Conservation (phyloP, 1,140 invertebrate genomes). For the Reticulitermes speratus region DNA sequence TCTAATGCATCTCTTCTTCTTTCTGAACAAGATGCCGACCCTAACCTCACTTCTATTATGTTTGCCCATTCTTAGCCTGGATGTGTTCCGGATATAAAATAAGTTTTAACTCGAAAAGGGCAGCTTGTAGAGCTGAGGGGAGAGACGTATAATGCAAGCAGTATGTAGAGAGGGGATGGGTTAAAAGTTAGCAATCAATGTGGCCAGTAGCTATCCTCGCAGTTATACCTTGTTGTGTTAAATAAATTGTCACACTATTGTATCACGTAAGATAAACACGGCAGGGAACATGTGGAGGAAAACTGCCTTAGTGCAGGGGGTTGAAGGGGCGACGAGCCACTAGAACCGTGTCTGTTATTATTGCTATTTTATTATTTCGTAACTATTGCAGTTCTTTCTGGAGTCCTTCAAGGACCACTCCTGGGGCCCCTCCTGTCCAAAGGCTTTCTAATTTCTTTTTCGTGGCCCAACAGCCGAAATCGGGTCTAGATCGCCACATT, state of each 20-base stretch:
- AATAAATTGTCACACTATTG: background rate
- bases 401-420: no score
- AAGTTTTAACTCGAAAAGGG: constrained; percentile 8
- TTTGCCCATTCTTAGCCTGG: background rate
- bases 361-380: no score
- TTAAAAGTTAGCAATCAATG: background rate
- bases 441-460: no score
- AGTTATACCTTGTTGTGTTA: background rate
- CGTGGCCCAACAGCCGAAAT: no score
- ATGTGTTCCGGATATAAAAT: constrained; percentile 19
- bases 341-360: no score
- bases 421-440: no score
- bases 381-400: no score
- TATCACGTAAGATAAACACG: no score
- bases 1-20: constrained; percentile 3
- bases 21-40: constrained; percentile 5
- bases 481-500: no score
- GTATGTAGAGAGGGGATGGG: background rate
- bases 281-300: no score
- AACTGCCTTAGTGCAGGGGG: no score
- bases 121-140: background rate
- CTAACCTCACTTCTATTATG: constrained; percentile 7
- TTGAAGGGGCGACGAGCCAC: no score
- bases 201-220: background rate
- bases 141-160: background rate